Percentiles rank a stretch among this genome's conserved stretches.
phyloP scores from a whole-genome alignment of 2,797 vertebrate genomes.

The Gymnocypris eckloni region DNA sequence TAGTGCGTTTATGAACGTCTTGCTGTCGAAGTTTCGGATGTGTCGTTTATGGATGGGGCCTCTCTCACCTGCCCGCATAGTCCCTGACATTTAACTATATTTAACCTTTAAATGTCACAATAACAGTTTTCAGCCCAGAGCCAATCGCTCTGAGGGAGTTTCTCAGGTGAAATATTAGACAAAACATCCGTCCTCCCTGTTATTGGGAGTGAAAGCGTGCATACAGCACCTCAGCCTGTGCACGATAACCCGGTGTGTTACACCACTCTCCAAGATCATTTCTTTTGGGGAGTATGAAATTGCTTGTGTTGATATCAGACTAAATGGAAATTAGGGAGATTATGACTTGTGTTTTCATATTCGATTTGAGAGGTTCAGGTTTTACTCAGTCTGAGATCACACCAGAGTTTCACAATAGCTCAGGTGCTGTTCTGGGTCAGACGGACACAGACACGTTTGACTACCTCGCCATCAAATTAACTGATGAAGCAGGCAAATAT shows the following conservation, averaged over 20 bases:
- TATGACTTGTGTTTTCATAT: slow-evolving; percentile 19
- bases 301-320: slow-evolving; percentile 49
- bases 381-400: slow-evolving; percentile 58
- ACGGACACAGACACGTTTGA: background rate
- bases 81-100: slow-evolving; percentile 77
- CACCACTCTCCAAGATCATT: background rate
- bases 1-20: slow-evolving; percentile 56
- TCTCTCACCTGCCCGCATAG: slow-evolving; percentile 71
- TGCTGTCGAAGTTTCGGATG: slow-evolving; percentile 73
- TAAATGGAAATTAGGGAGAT: slow-evolving; percentile 59
- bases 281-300: slow-evolving; percentile 40
- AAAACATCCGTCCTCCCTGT: slow-evolving; percentile 59
- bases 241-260: background rate
- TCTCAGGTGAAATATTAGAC: slow-evolving; percentile 65
- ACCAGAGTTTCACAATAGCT: slow-evolving; percentile 46
- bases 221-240: background rate
- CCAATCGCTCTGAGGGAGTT: slow-evolving; percentile 63
- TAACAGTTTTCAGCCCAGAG: slow-evolving; percentile 68
- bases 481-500: background rate
- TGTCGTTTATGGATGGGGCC: slow-evolving; percentile 73
- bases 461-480: background rate
- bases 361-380: slow-evolving; percentile 50
- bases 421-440: background rate
- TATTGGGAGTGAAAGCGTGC: slow-evolving; percentile 24
- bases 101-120: slow-evolving; percentile 82